Conservation (phyloP, 2,888 invertebrate genomes). For the Tuta absoluta region DNA sequence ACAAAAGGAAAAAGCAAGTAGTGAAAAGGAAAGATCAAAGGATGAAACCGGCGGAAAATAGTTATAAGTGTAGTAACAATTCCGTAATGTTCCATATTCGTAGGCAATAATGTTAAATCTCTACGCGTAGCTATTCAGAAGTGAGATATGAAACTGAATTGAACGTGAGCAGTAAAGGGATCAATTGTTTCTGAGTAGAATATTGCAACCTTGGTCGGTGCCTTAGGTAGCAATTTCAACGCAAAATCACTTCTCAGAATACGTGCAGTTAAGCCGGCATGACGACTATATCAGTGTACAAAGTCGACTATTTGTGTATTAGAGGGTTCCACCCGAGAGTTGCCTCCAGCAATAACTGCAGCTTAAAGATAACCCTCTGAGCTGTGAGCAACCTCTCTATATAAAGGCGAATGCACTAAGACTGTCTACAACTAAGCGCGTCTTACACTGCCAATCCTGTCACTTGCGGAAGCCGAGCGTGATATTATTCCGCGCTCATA, state of each 20-base stretch:
- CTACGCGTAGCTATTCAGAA: not conserved
- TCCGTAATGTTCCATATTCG: not conserved
- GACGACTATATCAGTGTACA: not conserved
- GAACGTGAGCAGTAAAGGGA: not conserved
- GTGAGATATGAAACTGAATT: not conserved
- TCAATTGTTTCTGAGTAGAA: slow-evolving; percentile 2
- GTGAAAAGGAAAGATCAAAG: not conserved
- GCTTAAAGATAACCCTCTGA: slow-evolving; percentile 11
- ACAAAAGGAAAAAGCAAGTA: not conserved
- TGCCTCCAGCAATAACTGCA: slow-evolving; percentile 16
- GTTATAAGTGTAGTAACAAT: not conserved
- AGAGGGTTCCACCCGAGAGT: not conserved
- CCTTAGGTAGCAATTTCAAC: not conserved
- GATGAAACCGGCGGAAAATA: slow-evolving; percentile 1
- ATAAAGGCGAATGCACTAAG: slow-evolving; percentile 10
- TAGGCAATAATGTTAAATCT: not conserved
- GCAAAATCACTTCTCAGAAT: not conserved
- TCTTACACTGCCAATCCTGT: not conserved
- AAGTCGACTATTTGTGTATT: not conserved
- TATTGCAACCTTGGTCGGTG: not conserved
- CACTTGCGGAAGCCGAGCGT: not conserved
- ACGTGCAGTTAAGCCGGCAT: not conserved
- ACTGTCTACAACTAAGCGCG: not conserved
- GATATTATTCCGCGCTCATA: slow-evolving; percentile 9
- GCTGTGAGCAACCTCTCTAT: not conserved